A percentile compares a stretch with the other conserved stretches of the same genome.
Conservation (phyloP, 2,113 vertebrate species). For the Oxyruncus cristatus region DNA sequence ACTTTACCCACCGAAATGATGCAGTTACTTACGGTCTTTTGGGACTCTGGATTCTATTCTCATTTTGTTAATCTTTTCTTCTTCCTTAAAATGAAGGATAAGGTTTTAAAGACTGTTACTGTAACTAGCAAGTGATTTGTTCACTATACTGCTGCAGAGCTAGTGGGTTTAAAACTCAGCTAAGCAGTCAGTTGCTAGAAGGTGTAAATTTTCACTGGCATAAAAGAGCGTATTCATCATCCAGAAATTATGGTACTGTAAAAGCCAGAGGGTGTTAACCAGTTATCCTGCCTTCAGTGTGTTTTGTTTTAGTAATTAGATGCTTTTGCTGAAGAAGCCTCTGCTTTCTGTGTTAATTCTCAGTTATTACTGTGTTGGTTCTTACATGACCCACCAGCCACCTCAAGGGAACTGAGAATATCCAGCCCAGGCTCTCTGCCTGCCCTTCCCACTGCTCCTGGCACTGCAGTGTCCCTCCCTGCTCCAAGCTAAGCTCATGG, state of each 20-base stretch:
- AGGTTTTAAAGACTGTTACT: slow-evolving; percentile 42
- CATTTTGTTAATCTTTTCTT: slow-evolving; percentile 87
- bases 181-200: slow-evolving; percentile 4
- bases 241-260: background rate
- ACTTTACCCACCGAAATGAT: background rate
- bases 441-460: background rate
- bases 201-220: background rate
- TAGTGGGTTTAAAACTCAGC: slow-evolving; percentile 15
- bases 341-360: background rate
- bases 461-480: background rate
- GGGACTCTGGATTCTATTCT: slow-evolving; percentile 80
- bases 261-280: slow-evolving; percentile 19
- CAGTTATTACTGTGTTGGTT: background rate
- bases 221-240: background rate
- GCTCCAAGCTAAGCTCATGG: background rate
- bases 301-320: background rate
- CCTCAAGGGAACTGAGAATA: background rate
- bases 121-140: slow-evolving; percentile 45
- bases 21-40: slow-evolving; percentile 82
- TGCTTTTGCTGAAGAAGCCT: background rate
- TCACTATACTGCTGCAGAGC: slow-evolving; percentile 30
- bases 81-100: slow-evolving; percentile 78
- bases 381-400: background rate
- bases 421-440: background rate
- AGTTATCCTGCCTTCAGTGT: background rate